Base-by-base conservation (phyloP, 1,140 invertebrate genomes). In the Neotoxoptera formosana region DNA sequence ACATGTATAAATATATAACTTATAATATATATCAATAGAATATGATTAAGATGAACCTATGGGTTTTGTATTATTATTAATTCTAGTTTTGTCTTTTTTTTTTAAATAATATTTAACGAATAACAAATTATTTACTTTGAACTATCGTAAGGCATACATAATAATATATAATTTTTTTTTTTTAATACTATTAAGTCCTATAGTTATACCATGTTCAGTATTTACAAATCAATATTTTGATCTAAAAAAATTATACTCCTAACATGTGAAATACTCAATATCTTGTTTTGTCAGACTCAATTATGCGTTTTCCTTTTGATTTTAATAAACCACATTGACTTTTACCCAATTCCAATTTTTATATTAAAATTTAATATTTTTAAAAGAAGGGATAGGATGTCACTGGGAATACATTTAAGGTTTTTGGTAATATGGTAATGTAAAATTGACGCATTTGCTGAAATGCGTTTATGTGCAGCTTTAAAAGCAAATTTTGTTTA, bases 151-250 rank as follows among this genome's bases (percentile, higher is more conserved):
- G 81, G 76, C 91, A 67, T 47, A 83, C 91, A 51, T 86, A 83
- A 84, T 93, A 76, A 67, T 45, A 86, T 93, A 93, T 92, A 92
- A 81, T 51, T 92, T 81, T 91, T 76, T 91, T 76, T 53, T 90
- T 91, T 86, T 25, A 93, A 84, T 86, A 56, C 76, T 86, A 93
- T 93, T 56, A 53, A 93, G 91, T 93, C 91, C 81, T 93, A 92
- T 92, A 93, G 20, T 91, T 34, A 83, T 93, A 93, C 91, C 91
- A 86, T 93, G 91, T 93, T 93, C 81, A 93, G 91, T 93, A 93
- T 93, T 93, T 93, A 93, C 91, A 93, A 81, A 83, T 84, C 20
- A 93, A 92, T 83, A 92, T 92, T 92, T 93, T 56, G 91, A 83
- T 93, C 67, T 93, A 86, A 93, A 86, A 81, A 92, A 51, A 47